phyloP scores from a whole-genome alignment of 2,113 vertebrate species.

The Phalacrocorax pelagicus region DNA sequence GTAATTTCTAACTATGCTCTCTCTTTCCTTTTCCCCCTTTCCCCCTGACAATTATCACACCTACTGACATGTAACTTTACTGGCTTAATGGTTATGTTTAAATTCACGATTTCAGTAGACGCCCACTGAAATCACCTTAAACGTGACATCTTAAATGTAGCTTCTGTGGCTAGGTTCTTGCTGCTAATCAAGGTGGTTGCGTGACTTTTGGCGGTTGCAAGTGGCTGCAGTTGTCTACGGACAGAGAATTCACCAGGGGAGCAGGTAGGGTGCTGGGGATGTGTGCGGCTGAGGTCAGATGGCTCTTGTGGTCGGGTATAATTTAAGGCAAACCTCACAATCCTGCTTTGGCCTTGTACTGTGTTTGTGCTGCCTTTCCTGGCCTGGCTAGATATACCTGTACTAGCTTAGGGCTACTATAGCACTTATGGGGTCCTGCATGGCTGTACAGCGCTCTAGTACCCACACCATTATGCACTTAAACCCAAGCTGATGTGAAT shows the following conservation, averaged over 20 bases:
- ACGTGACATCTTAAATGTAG: not conserved
- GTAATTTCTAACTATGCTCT: not conserved
- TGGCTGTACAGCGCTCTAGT: fast-evolving
- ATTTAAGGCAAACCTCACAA: not conserved
- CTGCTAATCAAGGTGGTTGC: not conserved
- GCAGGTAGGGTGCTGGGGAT: fast-evolving
- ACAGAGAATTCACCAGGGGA: fast-evolving
- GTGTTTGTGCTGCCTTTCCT: not conserved
- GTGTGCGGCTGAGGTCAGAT: fast-evolving
- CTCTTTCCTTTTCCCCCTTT: not conserved
- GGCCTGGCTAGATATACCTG: too few relatives aligned
- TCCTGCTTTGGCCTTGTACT: not conserved
- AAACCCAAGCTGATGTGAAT: not conserved
- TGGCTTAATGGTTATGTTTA: not conserved
- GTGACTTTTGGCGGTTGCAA: not conserved
- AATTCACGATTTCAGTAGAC: not conserved
- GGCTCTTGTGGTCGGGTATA: not conserved
- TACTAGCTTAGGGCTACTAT: not conserved
- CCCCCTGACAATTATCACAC: not conserved
- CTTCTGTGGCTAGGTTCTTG: not conserved
- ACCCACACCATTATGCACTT: fast-evolving
- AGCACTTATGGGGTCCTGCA: not conserved
- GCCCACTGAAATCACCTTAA: not conserved
- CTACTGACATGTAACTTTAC: not conserved
- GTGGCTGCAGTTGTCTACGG: not conserved